phyloP scores from a whole-genome alignment of 2,888 invertebrate genomes.

The Ochropleura plecta region DNA sequence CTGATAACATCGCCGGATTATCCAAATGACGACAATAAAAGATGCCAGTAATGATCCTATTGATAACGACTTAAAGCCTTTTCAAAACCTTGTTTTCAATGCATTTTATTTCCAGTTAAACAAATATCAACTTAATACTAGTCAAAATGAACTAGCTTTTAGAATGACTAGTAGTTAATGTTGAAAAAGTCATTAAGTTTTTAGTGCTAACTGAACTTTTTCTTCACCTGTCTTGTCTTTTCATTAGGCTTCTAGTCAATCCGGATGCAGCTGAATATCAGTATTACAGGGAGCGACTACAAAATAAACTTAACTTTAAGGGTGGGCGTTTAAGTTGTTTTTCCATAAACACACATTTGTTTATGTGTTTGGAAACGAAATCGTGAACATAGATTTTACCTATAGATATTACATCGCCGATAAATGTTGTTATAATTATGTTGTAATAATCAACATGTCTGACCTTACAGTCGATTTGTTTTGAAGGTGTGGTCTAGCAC shows the following conservation, averaged over 20 bases:
- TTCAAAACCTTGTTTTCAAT: neutral
- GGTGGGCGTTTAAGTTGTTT: neutral
- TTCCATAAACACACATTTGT: neutral
- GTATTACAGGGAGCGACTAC: neutral
- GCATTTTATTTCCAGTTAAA: too few relatives aligned
- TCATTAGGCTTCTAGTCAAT: neutral
- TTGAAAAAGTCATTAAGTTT: neutral
- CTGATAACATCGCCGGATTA: slow-evolving; percentile 28
- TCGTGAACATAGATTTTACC: neutral
- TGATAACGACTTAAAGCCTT: slow-evolving; percentile 12
- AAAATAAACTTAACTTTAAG: neutral
- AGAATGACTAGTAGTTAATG: neutral
- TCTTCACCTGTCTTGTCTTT: too few relatives aligned
- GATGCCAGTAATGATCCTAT: slow-evolving; percentile 16
- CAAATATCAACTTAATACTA: neutral
- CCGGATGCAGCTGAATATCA: neutral
- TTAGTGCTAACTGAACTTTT: neutral
- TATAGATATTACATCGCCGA: slow-evolving; percentile 17
- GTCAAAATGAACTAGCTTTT: neutral
- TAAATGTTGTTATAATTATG: slow-evolving; percentile 7
- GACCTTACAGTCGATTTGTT: slow-evolving; percentile 17
- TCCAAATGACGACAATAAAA: slow-evolving; percentile 28
- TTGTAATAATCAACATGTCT: slow-evolving; percentile 20
- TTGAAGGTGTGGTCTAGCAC: slow-evolving; percentile 29
- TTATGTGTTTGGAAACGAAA: neutral